These are phyloP conservation scores for Okapia johnstoni DNA, from an alignment of 2,113 vertebrate species.

Conservation along the genomic window DNA sequence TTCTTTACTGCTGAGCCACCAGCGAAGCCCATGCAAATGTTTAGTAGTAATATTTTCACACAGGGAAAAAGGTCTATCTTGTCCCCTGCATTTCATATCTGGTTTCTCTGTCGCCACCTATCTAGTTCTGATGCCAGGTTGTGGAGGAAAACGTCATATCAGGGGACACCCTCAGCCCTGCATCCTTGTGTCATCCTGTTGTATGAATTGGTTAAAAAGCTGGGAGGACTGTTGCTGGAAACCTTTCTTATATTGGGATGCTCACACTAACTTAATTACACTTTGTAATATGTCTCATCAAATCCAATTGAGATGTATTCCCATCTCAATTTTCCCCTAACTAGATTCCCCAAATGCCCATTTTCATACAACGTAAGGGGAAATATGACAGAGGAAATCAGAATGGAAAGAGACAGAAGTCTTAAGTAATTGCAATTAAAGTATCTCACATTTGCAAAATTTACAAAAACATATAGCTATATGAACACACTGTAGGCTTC, in stretches of 20 bases:
- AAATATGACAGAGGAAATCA: neutral
- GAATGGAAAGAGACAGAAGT: neutral
- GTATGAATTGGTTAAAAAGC: neutral
- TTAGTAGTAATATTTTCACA: neutral
- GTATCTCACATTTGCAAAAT: neutral
- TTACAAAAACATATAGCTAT: neutral
- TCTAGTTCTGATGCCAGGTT: neutral
- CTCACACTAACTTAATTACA: neutral
- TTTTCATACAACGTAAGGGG: neutral
- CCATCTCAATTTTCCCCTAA: neutral
- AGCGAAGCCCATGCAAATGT: neutral
- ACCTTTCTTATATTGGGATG: neutral
- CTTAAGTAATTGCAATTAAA: neutral
- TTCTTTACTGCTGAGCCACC: neutral
- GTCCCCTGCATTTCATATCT: neutral
- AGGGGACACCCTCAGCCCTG: neutral
- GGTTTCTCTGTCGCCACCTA: neutral
- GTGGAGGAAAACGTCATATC: neutral
- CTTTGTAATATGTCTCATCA: neutral
- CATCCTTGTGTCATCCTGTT: neutral
- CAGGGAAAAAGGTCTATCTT: neutral
- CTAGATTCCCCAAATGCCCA: neutral
- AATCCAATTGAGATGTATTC: neutral
- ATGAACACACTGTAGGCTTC: neutral
- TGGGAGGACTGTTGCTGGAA: neutral